Percentiles rank a stretch among this genome's conserved stretches.
phyloP scores from a whole-genome alignment of 2,113 vertebrate species.

The Excalfactoria chinensis region DNA sequence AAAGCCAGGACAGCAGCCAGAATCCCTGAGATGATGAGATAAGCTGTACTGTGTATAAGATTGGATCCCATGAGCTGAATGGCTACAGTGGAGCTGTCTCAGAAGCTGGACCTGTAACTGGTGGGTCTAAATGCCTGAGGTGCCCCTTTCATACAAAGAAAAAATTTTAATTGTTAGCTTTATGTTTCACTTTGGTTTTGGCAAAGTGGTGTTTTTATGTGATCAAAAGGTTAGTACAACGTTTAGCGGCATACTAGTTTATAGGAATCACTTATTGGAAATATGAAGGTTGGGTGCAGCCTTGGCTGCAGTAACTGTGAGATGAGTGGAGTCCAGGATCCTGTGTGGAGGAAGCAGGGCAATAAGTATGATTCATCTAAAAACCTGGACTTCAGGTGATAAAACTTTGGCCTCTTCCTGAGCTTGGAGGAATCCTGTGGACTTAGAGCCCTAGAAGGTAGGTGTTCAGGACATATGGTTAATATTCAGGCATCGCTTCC shows the following conservation, averaged over 20 bases:
- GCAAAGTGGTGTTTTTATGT: background rate
- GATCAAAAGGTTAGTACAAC: background rate
- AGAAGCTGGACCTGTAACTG: background rate
- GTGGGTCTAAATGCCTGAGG: background rate
- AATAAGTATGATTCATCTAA: background rate
- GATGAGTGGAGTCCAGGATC: background rate
- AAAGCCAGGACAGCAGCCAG: background rate
- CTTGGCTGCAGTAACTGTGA: background rate
- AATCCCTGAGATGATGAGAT: background rate
- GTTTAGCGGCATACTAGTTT: background rate
- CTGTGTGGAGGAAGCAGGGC: background rate
- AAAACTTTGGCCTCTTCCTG: background rate
- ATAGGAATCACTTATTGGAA: background rate
- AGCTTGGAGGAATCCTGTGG: background rate
- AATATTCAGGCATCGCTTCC: background rate
- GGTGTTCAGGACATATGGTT: background rate
- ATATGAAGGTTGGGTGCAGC: background rate
- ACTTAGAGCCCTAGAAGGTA: background rate
- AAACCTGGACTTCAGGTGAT: background rate
- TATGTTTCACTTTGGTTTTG: background rate
- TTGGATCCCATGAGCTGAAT: background rate
- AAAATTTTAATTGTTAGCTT: background rate
- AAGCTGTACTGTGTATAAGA: background rate
- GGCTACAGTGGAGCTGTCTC: background rate
- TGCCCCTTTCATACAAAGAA: background rate